These are phyloP conservation scores for Musca vetustissima DNA, from an alignment of 1,140 invertebrate genomes.

Conservation along the genomic window DNA sequence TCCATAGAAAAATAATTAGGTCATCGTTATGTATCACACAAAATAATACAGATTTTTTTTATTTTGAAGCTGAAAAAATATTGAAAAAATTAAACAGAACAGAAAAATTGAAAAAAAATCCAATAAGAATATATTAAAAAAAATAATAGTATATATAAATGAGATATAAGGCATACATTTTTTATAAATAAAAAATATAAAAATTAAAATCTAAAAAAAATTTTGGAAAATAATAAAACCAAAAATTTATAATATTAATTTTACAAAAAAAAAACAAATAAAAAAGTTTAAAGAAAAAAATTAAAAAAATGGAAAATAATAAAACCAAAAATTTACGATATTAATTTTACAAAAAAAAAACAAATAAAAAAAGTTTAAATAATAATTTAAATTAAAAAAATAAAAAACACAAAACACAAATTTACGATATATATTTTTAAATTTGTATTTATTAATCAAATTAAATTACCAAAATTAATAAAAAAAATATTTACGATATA, in stretches of 20 bases:
- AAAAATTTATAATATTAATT: conserved; percentile 4
- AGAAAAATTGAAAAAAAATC: not conserved
- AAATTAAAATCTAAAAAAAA: not conserved
- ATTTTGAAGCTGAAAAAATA: not conserved
- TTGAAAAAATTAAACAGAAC: not conserved
- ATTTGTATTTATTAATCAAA: too few species aligned
- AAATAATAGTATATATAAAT: not conserved
- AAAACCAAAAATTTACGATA: conserved; percentile 33
- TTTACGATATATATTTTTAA: too few species aligned
- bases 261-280: not conserved
- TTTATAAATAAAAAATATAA: not conserved
- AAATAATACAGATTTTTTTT: too few species aligned
- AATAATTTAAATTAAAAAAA: too few species aligned
- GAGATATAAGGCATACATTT: not conserved
- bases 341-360: too few species aligned
- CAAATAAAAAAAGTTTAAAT: too few species aligned
- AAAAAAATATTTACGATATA: too few species aligned
- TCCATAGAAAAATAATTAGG: conserved; percentile 13
- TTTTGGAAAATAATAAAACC: not conserved
- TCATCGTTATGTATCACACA: not conserved
- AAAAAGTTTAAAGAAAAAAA: too few species aligned
- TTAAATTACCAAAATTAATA: too few species aligned
- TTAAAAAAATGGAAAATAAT: conserved; percentile 6
- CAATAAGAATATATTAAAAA: conserved; percentile 1
- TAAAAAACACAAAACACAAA: conserved; percentile 26